Conservation (phyloP, 1,140 invertebrate genomes). For the Euwallacea similis region DNA sequence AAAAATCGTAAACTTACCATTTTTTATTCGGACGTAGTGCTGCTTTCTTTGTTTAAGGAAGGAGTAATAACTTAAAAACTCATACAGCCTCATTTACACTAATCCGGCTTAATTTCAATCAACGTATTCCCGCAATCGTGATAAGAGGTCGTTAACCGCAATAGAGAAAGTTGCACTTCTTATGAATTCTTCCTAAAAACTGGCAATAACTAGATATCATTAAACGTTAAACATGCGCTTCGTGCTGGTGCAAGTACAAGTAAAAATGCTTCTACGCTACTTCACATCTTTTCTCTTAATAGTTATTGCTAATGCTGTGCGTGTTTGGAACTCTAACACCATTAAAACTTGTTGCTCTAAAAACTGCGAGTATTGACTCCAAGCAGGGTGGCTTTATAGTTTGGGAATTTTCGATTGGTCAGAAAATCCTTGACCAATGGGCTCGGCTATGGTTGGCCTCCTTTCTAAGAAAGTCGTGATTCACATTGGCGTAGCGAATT, state of each 20-base stretch:
- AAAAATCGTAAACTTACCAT: no score
- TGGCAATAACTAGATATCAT: no score
- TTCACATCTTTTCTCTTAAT: neutral
- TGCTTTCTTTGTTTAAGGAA: no score
- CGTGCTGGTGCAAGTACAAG: no score
- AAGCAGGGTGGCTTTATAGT: constrained; percentile 34
- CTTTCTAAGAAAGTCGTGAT: constrained; percentile 20
- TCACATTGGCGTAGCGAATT: neutral
- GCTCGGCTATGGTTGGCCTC: constrained; percentile 39
- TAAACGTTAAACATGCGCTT: no score
- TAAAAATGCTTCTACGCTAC: no score
- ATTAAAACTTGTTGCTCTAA: constrained; percentile 47
- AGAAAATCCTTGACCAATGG: constrained; percentile 47
- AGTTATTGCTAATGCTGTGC: neutral
- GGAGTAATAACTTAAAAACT: no score
- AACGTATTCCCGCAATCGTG: no score
- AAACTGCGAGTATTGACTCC: constrained; percentile 43
- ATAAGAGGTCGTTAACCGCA: constrained; percentile 28
- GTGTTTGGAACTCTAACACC: constrained; percentile 7
- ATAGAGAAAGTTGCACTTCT: neutral
- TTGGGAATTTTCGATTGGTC: constrained; percentile 44
- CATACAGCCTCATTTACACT: no score
- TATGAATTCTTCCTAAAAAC: neutral
- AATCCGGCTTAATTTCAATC: no score
- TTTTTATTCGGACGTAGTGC: no score